Conservation (phyloP, 1,140 invertebrate genomes). For the Protaetia brevitarsis region DNA sequence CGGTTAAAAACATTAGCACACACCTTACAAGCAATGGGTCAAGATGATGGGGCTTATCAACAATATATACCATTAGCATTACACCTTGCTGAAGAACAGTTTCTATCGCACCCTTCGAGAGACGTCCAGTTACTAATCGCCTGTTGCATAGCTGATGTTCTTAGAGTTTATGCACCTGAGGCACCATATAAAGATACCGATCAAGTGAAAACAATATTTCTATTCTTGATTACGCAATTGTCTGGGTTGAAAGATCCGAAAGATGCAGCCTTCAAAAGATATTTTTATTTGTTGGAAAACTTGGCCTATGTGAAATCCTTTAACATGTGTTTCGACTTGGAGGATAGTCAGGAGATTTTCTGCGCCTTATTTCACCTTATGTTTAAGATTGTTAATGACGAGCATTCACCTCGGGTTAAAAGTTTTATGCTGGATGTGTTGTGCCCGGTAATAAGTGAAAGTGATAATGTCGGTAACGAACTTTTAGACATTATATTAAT, state of each 20-base stretch:
- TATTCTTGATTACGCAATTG: slow-evolving; percentile 94
- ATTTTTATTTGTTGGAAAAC: slow-evolving; percentile 95
- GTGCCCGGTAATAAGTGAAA: slow-evolving; percentile 90
- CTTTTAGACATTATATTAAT: slow-evolving; percentile 90
- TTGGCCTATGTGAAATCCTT: slow-evolving; percentile 97
- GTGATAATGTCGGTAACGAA: slow-evolving; percentile 91
- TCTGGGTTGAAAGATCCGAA: slow-evolving; percentile 93
- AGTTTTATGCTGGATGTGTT: slow-evolving; percentile 95
- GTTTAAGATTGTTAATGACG: slow-evolving; percentile 95
- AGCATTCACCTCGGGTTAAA: slow-evolving; percentile 93
- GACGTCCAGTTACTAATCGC: slow-evolving; percentile 94
- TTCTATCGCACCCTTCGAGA: slow-evolving; percentile 83
- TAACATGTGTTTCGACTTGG: slow-evolving; percentile 97
- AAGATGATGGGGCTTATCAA: slow-evolving; percentile 91
- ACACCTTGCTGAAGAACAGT: slow-evolving; percentile 89
- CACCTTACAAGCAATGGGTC: slow-evolving; percentile 93
- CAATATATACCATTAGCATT: slow-evolving; percentile 92
- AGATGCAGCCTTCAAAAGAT: slow-evolving; percentile 94
- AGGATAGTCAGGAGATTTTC: slow-evolving; percentile 96
- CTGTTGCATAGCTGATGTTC: slow-evolving; percentile 95
- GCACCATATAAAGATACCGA: slow-evolving; percentile 95
- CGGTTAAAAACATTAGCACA: slow-evolving; percentile 90
- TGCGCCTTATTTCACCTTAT: slow-evolving; percentile 91
- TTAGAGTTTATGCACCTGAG: slow-evolving; percentile 97
- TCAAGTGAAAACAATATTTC: slow-evolving; percentile 91